Percentiles rank a stretch among this genome's conserved stretches.
These are phyloP conservation scores for Drosophila cardini DNA, from an alignment of 1,140 invertebrate genomes.

Conservation along the genomic window DNA sequence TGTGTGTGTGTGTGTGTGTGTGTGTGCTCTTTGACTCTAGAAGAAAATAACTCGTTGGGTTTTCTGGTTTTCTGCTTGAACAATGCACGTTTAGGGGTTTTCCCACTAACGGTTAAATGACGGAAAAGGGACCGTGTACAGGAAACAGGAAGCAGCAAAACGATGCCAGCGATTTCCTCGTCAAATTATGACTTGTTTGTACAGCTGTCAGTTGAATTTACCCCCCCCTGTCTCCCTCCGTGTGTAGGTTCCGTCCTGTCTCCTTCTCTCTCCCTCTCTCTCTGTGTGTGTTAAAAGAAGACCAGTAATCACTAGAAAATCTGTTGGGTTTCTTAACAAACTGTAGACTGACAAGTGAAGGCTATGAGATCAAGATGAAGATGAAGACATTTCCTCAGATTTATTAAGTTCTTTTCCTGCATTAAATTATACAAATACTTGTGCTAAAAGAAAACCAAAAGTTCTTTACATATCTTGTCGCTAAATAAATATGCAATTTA, in stretches of 20 bases:
- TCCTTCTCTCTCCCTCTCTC: no score
- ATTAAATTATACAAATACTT: slow-evolving; percentile 13
- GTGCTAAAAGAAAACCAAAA: not conserved
- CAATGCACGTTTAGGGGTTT: slow-evolving; percentile 47
- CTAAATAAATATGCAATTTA: slow-evolving; percentile 14
- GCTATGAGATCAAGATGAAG: not conserved
- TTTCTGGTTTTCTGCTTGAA: slow-evolving; percentile 27
- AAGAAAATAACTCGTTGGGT: slow-evolving; percentile 72
- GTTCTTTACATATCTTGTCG: not conserved
- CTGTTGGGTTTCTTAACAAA: slow-evolving; percentile 35
- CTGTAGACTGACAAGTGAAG: slow-evolving; percentile 8
- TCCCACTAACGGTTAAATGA: slow-evolving; percentile 26
- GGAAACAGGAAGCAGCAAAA: slow-evolving; percentile 40
- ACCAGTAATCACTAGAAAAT: slow-evolving; percentile 46
- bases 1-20: no score
- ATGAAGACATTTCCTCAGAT: slow-evolving; percentile 3
- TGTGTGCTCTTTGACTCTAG: slow-evolving; percentile 4
- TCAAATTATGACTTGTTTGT: slow-evolving; percentile 59
- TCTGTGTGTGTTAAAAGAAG: slow-evolving; percentile 7
- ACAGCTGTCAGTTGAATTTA: slow-evolving; percentile 44
- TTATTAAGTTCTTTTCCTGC: slow-evolving; percentile 22
- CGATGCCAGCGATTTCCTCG: slow-evolving; percentile 49
- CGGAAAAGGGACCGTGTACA: slow-evolving; percentile 40
- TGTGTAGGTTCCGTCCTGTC: not conserved
- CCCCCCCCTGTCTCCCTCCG: not conserved